These are phyloP conservation scores for Arion vulgaris DNA, from an alignment of 1,140 invertebrate species.

Conservation along the genomic window DNA sequence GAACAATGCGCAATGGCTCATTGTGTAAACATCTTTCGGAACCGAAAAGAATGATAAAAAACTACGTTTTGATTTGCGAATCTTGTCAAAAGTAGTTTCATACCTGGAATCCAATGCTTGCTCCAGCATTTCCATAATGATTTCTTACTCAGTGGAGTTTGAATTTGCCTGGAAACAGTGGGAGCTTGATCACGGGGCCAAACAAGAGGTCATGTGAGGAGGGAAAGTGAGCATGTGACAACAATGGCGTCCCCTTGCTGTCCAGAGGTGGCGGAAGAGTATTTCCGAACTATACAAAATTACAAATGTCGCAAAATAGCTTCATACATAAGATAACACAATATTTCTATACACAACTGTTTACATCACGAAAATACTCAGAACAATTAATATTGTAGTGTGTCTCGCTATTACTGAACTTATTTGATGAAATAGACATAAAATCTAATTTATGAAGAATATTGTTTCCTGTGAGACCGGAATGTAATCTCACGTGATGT, in stretches of 20 bases:
- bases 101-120: constrained; percentile 71
- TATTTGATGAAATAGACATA: too few relatives aligned
- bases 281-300: background rate
- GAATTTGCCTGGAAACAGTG: constrained; percentile 73
- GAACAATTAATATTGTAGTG: too few relatives aligned
- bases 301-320: background rate
- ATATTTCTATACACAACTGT: too few relatives aligned
- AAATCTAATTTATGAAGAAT: too few relatives aligned
- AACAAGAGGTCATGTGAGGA: constrained; percentile 75
- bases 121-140: constrained; percentile 73
- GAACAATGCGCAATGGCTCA: background rate
- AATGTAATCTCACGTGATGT: background rate
- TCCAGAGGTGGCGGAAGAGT: background rate
- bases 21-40: background rate
- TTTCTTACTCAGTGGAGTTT: constrained; percentile 60
- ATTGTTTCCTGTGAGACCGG: too few relatives aligned
- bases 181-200: constrained; percentile 74
- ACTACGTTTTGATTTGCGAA: background rate
- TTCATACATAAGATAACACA: too few relatives aligned
- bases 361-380: too few relatives aligned
- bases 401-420: too few relatives aligned
- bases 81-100: constrained; percentile 19
- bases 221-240: constrained; percentile 71
- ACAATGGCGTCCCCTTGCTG: constrained; percentile 71
- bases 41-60: background rate